Conservation (phyloP, 1,140 invertebrate genomes). For the Pseudomyrmex gracilis region DNA sequence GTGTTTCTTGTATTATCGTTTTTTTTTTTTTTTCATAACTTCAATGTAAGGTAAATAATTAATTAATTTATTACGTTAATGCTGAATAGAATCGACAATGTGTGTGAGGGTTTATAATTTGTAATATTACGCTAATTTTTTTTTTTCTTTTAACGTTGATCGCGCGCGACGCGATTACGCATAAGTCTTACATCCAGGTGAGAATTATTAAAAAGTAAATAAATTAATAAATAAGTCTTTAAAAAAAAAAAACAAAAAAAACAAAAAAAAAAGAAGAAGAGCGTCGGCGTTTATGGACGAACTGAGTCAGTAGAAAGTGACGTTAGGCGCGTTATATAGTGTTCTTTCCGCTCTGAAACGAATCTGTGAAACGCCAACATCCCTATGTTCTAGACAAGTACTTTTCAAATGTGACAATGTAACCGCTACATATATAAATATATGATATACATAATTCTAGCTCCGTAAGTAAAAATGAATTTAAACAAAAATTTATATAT, state of each 20-base stretch:
- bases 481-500: slow-evolving; percentile 67
- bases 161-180: not conserved
- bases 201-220: slow-evolving; percentile 19
- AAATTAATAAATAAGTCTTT: slow-evolving; percentile 6
- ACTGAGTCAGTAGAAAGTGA: slow-evolving; percentile 54
- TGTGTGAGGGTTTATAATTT: too few species aligned
- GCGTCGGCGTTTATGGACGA: slow-evolving; percentile 50
- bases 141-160: slow-evolving; percentile 7
- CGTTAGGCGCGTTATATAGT: slow-evolving; percentile 52
- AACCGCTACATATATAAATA: slow-evolving; percentile 58
- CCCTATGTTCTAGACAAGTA: slow-evolving; percentile 75
- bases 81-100: too few species aligned
- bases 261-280: slow-evolving; percentile 34
- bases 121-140: too few species aligned
- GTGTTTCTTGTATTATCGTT: slow-evolving; percentile 37
- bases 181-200: not conserved
- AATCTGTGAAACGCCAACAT: slow-evolving; percentile 79
- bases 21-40: slow-evolving; percentile 42
- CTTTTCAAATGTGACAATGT: slow-evolving; percentile 73
- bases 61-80: slow-evolving; percentile 1
- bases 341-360: slow-evolving; percentile 78
- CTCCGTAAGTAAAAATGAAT: slow-evolving; percentile 70
- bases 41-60: slow-evolving; percentile 19
- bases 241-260: slow-evolving; percentile 52
- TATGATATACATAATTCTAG: slow-evolving; percentile 57